These are phyloP conservation scores for Anticlea derivata DNA, from an alignment of 2,888 invertebrate genomes.

Conservation along the genomic window DNA sequence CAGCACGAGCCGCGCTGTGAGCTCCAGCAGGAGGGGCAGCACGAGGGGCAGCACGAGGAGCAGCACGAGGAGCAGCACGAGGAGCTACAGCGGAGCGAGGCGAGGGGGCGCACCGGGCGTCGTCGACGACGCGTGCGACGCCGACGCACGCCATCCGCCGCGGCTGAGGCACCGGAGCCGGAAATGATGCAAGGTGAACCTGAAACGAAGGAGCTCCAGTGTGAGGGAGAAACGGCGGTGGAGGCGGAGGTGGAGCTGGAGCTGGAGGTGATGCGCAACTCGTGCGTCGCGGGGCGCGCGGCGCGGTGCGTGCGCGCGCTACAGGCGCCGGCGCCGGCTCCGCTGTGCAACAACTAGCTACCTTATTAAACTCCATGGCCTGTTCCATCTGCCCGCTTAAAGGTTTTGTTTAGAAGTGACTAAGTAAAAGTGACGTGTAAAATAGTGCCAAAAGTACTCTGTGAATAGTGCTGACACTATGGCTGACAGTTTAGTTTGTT, in stretches of 20 bases:
- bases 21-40: background rate
- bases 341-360: no score
- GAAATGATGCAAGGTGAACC: no score
- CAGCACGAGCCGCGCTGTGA: background rate
- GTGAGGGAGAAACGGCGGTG: background rate
- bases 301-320: background rate
- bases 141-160: slow-evolving; percentile 12
- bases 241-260: background rate
- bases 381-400: no score
- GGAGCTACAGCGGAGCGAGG: no score
- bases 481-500: no score
- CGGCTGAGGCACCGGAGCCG: background rate
- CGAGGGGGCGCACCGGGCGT: background rate
- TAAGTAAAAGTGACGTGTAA: no score
- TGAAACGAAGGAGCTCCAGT: background rate
- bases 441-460: no score
- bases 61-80: background rate
- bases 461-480: no score
- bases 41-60: background rate
- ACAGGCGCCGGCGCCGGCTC: no score
- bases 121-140: slow-evolving; percentile 12
- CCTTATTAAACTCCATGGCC: no score
- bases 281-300: background rate
- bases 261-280: background rate
- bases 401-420: no score